Evolutionary conservation across 2,888 invertebrate genomes (phyloP).

Genomic region (Xestoiulus laeticollis): DNA sequence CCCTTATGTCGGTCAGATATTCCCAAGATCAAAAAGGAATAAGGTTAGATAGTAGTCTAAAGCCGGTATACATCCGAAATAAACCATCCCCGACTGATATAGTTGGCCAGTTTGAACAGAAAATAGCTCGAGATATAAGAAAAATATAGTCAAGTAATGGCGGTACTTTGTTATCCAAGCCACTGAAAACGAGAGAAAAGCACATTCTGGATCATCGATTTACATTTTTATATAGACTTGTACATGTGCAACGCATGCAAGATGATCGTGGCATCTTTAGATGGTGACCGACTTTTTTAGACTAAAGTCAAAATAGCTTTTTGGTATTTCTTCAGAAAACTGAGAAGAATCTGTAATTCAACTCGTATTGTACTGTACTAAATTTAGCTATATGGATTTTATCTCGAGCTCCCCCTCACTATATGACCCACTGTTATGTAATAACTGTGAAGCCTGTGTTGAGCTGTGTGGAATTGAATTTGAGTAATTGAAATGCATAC

Average conservation of each 20-base stretch:
- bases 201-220: background rate
- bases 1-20: background rate
- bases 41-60: background rate
- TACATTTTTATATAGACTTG: background rate
- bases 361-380: too few species aligned
- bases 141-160: background rate
- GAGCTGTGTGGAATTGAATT: too few species aligned
- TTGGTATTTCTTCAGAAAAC: too few species aligned
- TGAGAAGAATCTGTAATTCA: too few species aligned
- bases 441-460: too few species aligned
- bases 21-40: background rate
- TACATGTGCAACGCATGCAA: background rate
- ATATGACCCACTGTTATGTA: too few species aligned
- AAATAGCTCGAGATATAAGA: background rate
- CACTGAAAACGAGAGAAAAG: background rate
- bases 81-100: background rate
- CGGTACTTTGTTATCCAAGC: background rate
- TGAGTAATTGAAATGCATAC: too few species aligned
- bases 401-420: too few species aligned
- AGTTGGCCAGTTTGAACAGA: background rate
- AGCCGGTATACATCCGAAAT: background rate
- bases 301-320: too few species aligned
- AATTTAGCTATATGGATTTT: too few species aligned
- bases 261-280: background rate
- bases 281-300: too few species aligned